Evolutionary conservation across 2,888 invertebrate species (phyloP), one percentile per base, ranked within the genome.

Genomic region (Drosophila paranaensis): DNA sequence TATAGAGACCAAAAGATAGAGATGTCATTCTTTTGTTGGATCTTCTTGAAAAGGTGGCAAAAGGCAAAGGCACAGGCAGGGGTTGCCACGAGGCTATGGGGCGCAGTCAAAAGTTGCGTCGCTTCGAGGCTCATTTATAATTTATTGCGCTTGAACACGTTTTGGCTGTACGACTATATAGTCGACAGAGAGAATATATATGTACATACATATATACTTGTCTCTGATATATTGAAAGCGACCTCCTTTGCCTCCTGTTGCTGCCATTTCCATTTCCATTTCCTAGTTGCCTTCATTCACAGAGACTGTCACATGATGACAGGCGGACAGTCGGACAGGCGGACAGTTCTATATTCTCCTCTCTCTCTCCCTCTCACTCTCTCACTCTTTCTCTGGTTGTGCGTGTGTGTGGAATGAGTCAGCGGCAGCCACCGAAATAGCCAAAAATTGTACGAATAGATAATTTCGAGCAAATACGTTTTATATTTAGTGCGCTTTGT

Each of bases 61-160:
- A 58, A 57, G 40, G 45, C 16, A 13, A 42, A 55, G 37, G 37
- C 50, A 13, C 20, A 4, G 77, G 39, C 25, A 37, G 51, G 50
- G 72, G 46, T 27, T n/a, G 63, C 11, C 53, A 48, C 45, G 61
- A 68, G 75, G 74, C 33, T 56, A 33, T 42, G 42, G 35, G 40
- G 42, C 61, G 48, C 61, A 74, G 79, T 69, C 79, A 69, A 75
- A 71, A 77, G 76, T 84, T 84, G 77, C 73, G 74, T 74, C 66
- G 72, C 80, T 74, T 72, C 67, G 72, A 43, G 86, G 83, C 77
- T 82, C 86, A 82, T 82, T 86, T 83, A 83, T 90, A 88, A 88
- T 87, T 87, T 88, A 90, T 87, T 79, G 87, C 75, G 90, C 87
- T 83, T 76, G 87, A 90, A 87, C 84, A 86, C 84, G 87, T 88